Base-by-base conservation (phyloP, 2,888 invertebrate species). In the Sphaerophoria taeniata region DNA sequence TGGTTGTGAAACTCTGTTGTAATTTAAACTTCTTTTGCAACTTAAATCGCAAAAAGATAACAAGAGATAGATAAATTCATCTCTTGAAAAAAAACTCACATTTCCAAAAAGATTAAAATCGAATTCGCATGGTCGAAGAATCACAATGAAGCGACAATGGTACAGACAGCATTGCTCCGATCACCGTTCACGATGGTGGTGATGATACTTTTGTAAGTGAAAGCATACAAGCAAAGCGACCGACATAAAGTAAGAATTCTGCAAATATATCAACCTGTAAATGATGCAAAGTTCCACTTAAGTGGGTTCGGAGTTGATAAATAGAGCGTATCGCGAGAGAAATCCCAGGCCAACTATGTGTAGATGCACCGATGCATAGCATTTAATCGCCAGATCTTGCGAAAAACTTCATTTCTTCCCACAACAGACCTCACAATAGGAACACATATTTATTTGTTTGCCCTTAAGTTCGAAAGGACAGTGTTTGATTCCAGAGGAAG, bases 301-400 rank as follows among this genome's bases (percentile, higher is more conserved):
- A 79, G 67, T 79, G 79, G 65, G 43, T 74, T 75, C 74, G 36
- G 45, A 45, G 47, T 69, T 70, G 70, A 74, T 55, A 79, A 84
- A 65, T 84, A 84, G 84, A 80, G 84, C 84, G 79, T 75, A 72
- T 79, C 75, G 79, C 51, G 58, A 75, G 72, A 49, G 79, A 84
- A 79, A 75, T 0, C 6, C 43, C 39, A 9, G 9, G 39, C 39
- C 39, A 39, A 43, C 12, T 9, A 43, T 3, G 0, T 9, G 56
- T 69, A 84, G 80, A 84, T 72, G 75, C 67, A 75, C 80, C 36
- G 61, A 75, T 65, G 80, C 81, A 76, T 76, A 39, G 60, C 14
- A 49, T 31, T 70, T 70, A 31, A 71, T 70, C 65, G 70, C 65
- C 70, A 71, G 73, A 49, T 51, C 45, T 33, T 24, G 60, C 72